Conservation (phyloP, 1,140 invertebrate species). For the Pogonomyrmex barbatus region DNA sequence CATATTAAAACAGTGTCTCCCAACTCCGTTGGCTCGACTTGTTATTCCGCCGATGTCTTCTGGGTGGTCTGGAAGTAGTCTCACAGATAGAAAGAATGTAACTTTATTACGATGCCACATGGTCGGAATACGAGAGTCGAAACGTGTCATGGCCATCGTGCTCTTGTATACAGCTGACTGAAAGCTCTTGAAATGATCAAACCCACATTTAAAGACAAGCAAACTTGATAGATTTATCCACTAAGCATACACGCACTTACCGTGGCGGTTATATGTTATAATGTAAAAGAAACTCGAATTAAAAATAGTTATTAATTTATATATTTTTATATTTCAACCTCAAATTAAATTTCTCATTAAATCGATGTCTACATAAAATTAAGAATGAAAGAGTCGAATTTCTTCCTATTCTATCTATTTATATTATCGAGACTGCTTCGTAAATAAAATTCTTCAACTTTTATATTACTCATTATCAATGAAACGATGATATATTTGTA, state of each 20-base stretch:
- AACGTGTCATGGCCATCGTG: constrained; percentile 6
- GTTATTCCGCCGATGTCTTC: constrained; percentile 34
- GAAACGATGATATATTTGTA: neutral
- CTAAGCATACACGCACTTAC: no score
- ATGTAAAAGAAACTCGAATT: neutral
- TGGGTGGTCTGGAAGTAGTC: constrained; percentile 50
- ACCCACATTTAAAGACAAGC: neutral
- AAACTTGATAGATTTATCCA: neutral
- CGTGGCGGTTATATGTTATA: neutral
- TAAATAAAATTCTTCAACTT: neutral
- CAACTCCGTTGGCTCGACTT: constrained; percentile 30
- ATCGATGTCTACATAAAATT: neutral
- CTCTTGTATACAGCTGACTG: neutral
- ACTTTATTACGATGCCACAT: constrained; percentile 59
- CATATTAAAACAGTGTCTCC: constrained; percentile 58
- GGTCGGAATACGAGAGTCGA: constrained; percentile 44
- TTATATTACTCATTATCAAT: neutral
- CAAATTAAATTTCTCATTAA: neutral
- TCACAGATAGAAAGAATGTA: constrained; percentile 58
- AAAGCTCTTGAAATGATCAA: constrained; percentile 22
- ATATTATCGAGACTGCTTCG: neutral
- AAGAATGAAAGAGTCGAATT: neutral
- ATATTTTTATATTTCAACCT: neutral
- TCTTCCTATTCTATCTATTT: neutral
- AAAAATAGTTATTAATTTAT: neutral